Conservation (phyloP, 2,113 vertebrate genomes). For the Datnioides undecimradiatus region DNA sequence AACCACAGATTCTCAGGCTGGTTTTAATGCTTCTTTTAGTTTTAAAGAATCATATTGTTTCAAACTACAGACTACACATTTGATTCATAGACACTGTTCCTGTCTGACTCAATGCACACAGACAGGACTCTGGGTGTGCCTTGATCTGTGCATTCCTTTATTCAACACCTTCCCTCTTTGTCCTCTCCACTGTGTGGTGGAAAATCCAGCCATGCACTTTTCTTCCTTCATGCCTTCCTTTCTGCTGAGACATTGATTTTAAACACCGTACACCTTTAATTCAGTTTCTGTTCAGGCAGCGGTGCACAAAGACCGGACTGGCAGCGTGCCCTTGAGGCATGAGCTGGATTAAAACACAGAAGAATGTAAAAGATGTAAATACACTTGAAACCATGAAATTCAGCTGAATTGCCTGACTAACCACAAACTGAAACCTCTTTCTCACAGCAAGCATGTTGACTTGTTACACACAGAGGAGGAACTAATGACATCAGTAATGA, state of each 20-base stretch:
- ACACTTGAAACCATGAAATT: not conserved
- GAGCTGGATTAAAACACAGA: slow-evolving; percentile 31
- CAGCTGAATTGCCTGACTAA: not conserved
- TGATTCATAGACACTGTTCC: too few species aligned
- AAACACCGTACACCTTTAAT: slow-evolving; percentile 43
- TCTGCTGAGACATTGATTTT: slow-evolving; percentile 49
- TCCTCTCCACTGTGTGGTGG: not conserved
- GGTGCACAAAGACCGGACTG: slow-evolving; percentile 18
- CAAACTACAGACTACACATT: too few species aligned
- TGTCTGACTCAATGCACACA: not conserved
- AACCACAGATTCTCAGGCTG: not conserved
- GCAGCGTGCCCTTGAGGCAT: slow-evolving; percentile 40
- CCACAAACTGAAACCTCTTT: not conserved
- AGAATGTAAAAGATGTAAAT: slow-evolving; percentile 9
- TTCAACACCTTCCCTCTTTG: slow-evolving; percentile 9
- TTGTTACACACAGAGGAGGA: slow-evolving; percentile 31
- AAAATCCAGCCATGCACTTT: slow-evolving; percentile 15
- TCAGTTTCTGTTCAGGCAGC: slow-evolving; percentile 22
- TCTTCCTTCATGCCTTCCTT: slow-evolving; percentile 5
- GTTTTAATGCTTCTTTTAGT: not conserved
- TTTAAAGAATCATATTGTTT: not conserved
- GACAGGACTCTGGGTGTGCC: not conserved
- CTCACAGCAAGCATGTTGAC: slow-evolving; percentile 9
- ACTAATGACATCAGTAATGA: slow-evolving; percentile 20
- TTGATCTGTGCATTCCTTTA: not conserved